Evolutionary conservation across 2,888 invertebrate species (phyloP).

Genomic region (Melipona beecheii): DNA sequence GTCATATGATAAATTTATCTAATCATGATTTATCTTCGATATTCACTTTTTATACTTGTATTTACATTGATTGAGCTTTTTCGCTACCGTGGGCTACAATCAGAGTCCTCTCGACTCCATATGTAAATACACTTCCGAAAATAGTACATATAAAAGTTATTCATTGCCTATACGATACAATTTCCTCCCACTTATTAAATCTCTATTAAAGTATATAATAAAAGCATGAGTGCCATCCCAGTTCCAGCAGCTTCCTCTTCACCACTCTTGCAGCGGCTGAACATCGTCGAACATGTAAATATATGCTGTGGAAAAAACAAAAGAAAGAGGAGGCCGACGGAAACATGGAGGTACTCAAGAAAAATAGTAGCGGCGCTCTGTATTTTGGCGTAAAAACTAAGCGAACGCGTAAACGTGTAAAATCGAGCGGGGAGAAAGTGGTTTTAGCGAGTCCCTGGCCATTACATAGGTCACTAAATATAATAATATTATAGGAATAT

Average conservation of each 20-base stretch:
- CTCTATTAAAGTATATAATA: conserved; percentile 65
- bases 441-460: conserved; percentile 66
- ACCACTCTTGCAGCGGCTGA: conserved; percentile 10
- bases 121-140: conserved; percentile 62
- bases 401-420: conserved; percentile 57
- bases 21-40: neutral
- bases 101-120: conserved; percentile 37
- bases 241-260: conserved; percentile 48
- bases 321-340: conserved; percentile 44
- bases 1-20: neutral
- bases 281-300: conserved; percentile 54
- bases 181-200: conserved; percentile 70
- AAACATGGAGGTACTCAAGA: conserved; percentile 47
- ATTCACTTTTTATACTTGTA: neutral
- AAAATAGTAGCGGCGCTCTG: conserved; percentile 56
- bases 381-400: conserved; percentile 66
- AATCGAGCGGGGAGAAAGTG: conserved; percentile 45
- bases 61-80: conserved; percentile 13
- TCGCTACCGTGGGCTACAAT: conserved; percentile 54
- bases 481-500: conserved; percentile 80
- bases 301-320: conserved; percentile 54
- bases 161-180: conserved; percentile 68
- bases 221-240: conserved; percentile 27
- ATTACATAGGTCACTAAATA: conserved; percentile 76
- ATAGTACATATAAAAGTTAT: conserved; percentile 58